A percentile compares a stretch with the other conserved stretches of the same genome.
phyloP scores from a whole-genome alignment of 2,113 vertebrate species.

The Maccullochella peelii region DNA sequence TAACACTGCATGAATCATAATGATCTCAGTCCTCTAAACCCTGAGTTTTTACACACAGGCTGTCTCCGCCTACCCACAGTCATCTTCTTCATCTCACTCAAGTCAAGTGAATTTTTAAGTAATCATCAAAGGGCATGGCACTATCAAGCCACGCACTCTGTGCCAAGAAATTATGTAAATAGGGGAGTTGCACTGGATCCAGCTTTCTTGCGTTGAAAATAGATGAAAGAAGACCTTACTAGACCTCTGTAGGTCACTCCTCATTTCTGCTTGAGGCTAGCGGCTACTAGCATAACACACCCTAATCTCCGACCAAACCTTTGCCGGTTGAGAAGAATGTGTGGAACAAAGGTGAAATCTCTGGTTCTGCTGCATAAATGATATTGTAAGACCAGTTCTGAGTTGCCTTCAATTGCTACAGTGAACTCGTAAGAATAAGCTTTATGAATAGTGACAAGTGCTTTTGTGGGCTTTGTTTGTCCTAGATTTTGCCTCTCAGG shows the following conservation, averaged over 20 bases:
- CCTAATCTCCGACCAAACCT: neutral
- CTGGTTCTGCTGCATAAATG: neutral
- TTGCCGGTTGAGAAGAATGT: neutral
- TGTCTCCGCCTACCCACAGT: neutral
- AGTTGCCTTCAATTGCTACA: neutral
- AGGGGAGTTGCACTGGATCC: neutral
- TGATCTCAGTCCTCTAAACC: neutral
- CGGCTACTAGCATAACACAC: no score
- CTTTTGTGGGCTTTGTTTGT: neutral
- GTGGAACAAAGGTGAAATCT: neutral
- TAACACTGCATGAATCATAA: slow-evolving; percentile 2
- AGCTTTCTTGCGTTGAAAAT: neutral
- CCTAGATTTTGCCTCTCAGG: neutral
- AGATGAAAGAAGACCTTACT: neutral
- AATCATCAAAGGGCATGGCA: slow-evolving; percentile 1
- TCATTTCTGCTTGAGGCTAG: neutral
- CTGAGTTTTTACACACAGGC: neutral
- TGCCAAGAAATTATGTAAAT: slow-evolving; percentile 33
- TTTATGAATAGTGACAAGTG: neutral
- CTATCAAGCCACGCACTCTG: neutral
- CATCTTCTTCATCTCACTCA: slow-evolving; percentile 14
- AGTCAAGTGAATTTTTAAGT: slow-evolving; percentile 24
- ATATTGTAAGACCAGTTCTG: no score
- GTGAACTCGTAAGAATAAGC: neutral
- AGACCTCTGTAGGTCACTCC: neutral